These are phyloP conservation scores for Polyommatus iphigenia DNA, from an alignment of 2,888 invertebrate species.

Conservation along the genomic window DNA sequence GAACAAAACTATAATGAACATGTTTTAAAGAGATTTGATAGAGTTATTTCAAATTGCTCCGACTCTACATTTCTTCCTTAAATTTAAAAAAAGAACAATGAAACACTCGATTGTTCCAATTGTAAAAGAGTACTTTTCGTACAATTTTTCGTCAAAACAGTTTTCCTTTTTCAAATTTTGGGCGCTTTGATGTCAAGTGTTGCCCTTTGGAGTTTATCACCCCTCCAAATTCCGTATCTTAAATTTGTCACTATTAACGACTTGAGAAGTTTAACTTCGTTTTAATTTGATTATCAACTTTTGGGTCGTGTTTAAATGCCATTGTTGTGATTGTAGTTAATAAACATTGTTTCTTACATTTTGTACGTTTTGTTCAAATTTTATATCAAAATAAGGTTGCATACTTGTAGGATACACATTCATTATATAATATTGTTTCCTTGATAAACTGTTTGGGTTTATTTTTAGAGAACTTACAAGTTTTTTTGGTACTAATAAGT, in stretches of 20 bases:
- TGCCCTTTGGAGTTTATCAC: slow-evolving; percentile 47
- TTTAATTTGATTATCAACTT: slow-evolving; percentile 36
- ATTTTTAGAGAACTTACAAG: no score
- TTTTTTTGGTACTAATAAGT: no score
- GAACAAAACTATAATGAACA: not conserved
- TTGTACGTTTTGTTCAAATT: not conserved
- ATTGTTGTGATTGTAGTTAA: not conserved
- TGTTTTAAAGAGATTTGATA: not conserved
- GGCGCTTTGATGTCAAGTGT: slow-evolving; percentile 59
- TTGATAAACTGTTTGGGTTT: not conserved
- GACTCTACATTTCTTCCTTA: not conserved
- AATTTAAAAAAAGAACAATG: not conserved
- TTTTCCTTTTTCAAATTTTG: slow-evolving; percentile 54
- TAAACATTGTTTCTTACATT: not conserved
- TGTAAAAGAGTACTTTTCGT: slow-evolving; percentile 42
- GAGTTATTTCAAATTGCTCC: not conserved
- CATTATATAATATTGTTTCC: not conserved
- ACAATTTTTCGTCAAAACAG: slow-evolving; percentile 50
- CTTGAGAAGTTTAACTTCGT: slow-evolving; percentile 36
- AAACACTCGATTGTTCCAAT: slow-evolving; percentile 31
- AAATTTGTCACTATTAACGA: slow-evolving; percentile 28
- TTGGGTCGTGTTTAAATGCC: slow-evolving; percentile 24
- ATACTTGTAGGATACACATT: no score
- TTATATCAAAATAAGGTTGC: not conserved
- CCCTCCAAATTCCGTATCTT: slow-evolving; percentile 35